A percentile compares a stretch with the other conserved stretches of the same genome.
Evolutionary conservation across 2,888 invertebrate genomes (phyloP).

Genomic region (Lochmaea capreae): DNA sequence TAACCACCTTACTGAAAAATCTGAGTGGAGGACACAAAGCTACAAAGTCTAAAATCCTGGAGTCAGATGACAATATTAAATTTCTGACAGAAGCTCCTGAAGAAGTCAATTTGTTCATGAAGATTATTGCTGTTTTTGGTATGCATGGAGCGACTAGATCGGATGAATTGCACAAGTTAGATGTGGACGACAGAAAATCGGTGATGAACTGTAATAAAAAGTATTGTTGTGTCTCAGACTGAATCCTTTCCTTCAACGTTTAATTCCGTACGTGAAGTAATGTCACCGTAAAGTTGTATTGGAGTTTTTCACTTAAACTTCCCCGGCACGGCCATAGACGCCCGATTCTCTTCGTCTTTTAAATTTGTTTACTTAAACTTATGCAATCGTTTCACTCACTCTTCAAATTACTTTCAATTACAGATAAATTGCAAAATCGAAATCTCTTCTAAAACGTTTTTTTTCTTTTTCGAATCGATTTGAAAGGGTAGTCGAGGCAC

Average conservation of each 20-base stretch:
- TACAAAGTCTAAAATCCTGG: no score
- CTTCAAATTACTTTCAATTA: conserved; percentile 44
- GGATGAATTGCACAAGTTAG: no score
- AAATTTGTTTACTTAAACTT: conserved; percentile 52
- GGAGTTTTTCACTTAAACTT: conserved; percentile 43
- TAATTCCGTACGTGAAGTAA: conserved; percentile 45
- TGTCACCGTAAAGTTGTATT: conserved; percentile 53
- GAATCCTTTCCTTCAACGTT: conserved; percentile 8
- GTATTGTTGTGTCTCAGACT: neutral
- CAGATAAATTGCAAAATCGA: conserved; percentile 37
- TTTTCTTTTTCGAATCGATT: neutral
- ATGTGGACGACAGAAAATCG: no score
- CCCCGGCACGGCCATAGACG: conserved; percentile 39
- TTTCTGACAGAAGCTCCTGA: no score
- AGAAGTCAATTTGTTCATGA: no score
- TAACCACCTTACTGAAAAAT: no score
- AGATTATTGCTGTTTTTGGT: no score
- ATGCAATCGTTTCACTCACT: conserved; percentile 48
- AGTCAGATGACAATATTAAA: no score
- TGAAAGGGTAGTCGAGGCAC: neutral
- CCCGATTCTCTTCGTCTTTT: conserved; percentile 42
- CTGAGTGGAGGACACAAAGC: no score
- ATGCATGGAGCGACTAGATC: no score
- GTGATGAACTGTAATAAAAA: neutral
- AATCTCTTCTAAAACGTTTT: conserved; percentile 1